phyloP scores from a whole-genome alignment of 2,113 vertebrate species.

The Notothenia coriiceps region DNA sequence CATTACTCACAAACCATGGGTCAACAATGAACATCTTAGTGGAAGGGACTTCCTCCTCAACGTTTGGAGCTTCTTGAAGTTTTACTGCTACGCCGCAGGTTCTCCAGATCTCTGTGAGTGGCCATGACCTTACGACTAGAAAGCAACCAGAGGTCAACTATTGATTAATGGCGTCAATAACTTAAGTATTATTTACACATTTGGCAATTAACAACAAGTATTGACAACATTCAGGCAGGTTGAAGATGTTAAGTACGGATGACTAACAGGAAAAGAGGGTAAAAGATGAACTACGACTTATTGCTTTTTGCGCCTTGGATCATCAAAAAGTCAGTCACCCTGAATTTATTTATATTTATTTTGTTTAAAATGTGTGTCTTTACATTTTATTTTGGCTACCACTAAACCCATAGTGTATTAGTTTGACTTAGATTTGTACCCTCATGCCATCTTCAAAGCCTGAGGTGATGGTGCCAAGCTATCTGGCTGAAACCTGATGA shows the following conservation, averaged over 20 bases:
- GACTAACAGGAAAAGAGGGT: neutral
- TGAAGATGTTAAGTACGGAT: neutral
- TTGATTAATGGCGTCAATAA: neutral
- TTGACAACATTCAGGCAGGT: neutral
- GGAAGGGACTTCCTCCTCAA: slow-evolving; percentile 15
- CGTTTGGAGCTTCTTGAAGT: slow-evolving; percentile 31
- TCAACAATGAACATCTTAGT: neutral
- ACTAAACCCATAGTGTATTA: neutral
- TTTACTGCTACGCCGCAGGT: slow-evolving; percentile 67
- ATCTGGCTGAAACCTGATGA: slow-evolving; percentile 21
- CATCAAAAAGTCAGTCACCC: no score
- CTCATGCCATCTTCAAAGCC: neutral
- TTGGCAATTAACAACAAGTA: neutral
- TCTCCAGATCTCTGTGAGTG: slow-evolving; percentile 74
- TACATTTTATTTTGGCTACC: neutral
- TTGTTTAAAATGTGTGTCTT: neutral
- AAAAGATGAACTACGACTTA: no score
- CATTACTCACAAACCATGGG: slow-evolving; percentile 14
- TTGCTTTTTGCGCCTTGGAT: no score
- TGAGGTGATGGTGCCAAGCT: slow-evolving; percentile 6
- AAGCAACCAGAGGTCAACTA: slow-evolving; percentile 35
- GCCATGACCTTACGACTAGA: slow-evolving; percentile 80
- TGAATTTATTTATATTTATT: no score
- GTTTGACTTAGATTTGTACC: neutral
- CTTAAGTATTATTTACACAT: neutral